phyloP scores from a whole-genome alignment of 2,888 invertebrate genomes.

The Rhabditoides inermis region DNA sequence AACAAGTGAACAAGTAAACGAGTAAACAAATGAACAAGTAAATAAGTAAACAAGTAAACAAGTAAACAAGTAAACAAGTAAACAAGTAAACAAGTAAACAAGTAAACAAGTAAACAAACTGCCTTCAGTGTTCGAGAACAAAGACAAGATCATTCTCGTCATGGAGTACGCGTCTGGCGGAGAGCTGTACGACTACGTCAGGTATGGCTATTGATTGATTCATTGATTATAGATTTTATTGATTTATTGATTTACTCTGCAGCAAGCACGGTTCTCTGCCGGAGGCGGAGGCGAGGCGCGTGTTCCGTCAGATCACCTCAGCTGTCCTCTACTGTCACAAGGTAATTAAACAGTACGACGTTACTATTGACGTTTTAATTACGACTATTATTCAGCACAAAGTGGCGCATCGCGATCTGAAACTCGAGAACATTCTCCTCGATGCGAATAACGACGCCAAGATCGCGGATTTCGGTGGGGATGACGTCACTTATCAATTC shows the following conservation, averaged over 20 bases:
- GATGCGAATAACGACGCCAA: constrained; percentile 55
- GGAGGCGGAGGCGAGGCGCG: constrained; percentile 82
- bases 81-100: too few relatives aligned
- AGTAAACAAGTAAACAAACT: background rate
- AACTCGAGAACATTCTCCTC: constrained; percentile 57
- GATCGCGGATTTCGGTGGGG: constrained; percentile 99
- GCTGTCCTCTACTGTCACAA: constrained; percentile 96
- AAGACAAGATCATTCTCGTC: constrained; percentile 96
- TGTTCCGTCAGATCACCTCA: constrained; percentile 90
- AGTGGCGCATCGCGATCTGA: constrained; percentile 58
- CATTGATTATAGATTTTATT: too few relatives aligned
- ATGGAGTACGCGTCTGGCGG: constrained; percentile 99
- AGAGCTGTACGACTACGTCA: constrained; percentile 90
- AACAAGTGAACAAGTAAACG: too few relatives aligned
- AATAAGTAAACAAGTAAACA: too few relatives aligned
- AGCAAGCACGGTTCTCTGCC: constrained; percentile 60
- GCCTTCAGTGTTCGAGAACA: constrained; percentile 88
- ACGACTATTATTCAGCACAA: constrained; percentile 41
- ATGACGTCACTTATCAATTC: too few relatives aligned
- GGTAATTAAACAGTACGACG: constrained; percentile 49
- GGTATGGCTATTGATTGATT: too few relatives aligned
- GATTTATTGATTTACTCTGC: too few relatives aligned
- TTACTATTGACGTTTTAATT: background rate
- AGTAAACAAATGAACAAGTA: background rate
- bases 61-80: too few relatives aligned